phyloP scores from a whole-genome alignment of 2,797 vertebrate genomes.

The Botia kubotai region DNA sequence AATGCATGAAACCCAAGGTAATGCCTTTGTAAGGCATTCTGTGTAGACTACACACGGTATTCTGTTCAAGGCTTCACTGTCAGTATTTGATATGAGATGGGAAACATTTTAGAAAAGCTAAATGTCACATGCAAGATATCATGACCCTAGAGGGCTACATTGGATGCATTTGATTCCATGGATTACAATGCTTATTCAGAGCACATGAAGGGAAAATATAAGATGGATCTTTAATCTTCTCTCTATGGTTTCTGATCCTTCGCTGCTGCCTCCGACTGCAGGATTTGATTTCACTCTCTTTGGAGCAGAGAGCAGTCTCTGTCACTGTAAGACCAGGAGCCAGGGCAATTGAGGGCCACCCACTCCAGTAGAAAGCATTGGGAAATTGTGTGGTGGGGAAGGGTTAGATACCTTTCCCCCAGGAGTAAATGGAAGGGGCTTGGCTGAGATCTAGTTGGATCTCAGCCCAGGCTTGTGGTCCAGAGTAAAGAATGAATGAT shows the following conservation, averaged over 20 bases:
- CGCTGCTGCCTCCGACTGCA: slow-evolving; percentile 37
- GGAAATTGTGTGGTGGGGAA: slow-evolving; percentile 40
- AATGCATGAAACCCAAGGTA: slow-evolving; percentile 30
- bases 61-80: slow-evolving; percentile 32
- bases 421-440: slow-evolving; percentile 39
- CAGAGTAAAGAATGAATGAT: slow-evolving; percentile 52
- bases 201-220: slow-evolving; percentile 36
- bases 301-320: slow-evolving; percentile 42
- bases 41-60: slow-evolving; percentile 26
- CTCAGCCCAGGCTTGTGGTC: slow-evolving; percentile 56
- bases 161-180: slow-evolving; percentile 26
- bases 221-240: slow-evolving; percentile 51
- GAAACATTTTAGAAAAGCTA: slow-evolving; percentile 41
- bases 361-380: slow-evolving; percentile 50
- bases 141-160: slow-evolving; percentile 33
- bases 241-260: slow-evolving; percentile 39
- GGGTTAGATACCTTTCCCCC: slow-evolving; percentile 49
- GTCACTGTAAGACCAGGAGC: slow-evolving; percentile 49
- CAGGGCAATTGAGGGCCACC: slow-evolving; percentile 40
- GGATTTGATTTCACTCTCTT: slow-evolving; percentile 43
- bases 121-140: slow-evolving; percentile 44
- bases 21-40: slow-evolving; percentile 30
- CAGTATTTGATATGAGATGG: slow-evolving; percentile 45
- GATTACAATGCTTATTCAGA: slow-evolving; percentile 40
- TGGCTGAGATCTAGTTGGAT: slow-evolving; percentile 52